Conservation (phyloP, 2,888 invertebrate genomes). For the Ectobius pallidus region DNA sequence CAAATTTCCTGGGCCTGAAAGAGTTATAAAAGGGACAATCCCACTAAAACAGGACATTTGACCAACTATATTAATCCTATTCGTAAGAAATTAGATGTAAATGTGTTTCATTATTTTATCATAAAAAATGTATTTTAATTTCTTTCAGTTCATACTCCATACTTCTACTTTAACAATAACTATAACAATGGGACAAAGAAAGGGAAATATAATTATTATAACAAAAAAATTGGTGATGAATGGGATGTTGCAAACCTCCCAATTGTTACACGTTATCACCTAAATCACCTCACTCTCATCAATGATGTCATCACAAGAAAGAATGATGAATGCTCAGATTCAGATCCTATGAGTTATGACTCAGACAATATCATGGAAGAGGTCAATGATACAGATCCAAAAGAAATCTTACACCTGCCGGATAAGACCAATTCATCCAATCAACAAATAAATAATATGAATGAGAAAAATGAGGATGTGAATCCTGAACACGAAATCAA, state of each 20-base stretch:
- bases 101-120: too few relatives aligned
- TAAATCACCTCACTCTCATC: neutral
- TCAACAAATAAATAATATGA: neutral
- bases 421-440: neutral
- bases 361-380: neutral
- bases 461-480: neutral
- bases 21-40: too few relatives aligned
- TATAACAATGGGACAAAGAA: neutral
- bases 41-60: too few relatives aligned
- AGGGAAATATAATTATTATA: neutral
- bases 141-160: neutral
- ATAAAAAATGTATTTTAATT: neutral
- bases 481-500: neutral
- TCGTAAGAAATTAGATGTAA: too few relatives aligned
- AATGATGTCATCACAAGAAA: neutral
- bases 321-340: neutral
- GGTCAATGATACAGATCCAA: neutral
- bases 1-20: too few relatives aligned
- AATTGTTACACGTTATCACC: slow-evolving; percentile 23
- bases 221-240: slow-evolving; percentile 1
- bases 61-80: too few relatives aligned
- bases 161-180: neutral
- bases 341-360: slow-evolving; percentile 6
- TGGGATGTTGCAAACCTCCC: neutral
- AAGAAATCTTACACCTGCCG: too few relatives aligned